Conservation (phyloP, 2,797 vertebrate species). For the Graptemys geographica region DNA sequence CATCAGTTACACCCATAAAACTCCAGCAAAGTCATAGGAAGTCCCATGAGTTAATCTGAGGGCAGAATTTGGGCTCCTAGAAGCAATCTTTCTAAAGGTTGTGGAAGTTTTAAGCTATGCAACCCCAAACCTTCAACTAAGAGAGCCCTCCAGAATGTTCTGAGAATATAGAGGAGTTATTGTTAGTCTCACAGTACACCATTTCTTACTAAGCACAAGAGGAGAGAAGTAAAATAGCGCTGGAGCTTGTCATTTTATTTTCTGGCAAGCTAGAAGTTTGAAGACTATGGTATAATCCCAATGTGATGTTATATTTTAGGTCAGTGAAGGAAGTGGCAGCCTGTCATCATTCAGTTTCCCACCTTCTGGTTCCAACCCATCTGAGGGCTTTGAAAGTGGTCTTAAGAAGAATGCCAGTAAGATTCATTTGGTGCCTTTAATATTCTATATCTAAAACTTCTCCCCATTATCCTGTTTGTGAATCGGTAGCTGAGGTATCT, state of each 20-base stretch:
- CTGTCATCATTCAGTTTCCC: constrained; percentile 80
- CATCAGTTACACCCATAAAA: not conserved
- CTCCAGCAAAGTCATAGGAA: not conserved
- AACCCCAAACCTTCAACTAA: not conserved
- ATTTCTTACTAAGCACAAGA: not conserved
- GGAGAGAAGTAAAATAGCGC: not conserved
- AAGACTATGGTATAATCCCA: constrained; percentile 23
- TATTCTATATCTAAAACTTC: not conserved
- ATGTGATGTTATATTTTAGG: constrained; percentile 59
- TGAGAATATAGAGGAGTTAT: not conserved
- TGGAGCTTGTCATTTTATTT: not conserved
- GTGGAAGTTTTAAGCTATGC: not conserved
- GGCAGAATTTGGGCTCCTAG: not conserved
- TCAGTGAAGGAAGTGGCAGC: constrained; percentile 83
- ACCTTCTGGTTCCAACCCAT: constrained; percentile 76
- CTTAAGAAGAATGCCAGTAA: constrained; percentile 85
- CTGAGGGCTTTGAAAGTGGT: constrained; percentile 81
- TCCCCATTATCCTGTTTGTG: not conserved
- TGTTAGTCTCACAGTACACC: not conserved
- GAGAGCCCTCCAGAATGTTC: not conserved
- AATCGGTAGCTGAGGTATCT: not conserved
- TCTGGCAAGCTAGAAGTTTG: not conserved
- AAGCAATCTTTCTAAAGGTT: not conserved
- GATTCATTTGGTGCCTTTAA: constrained; percentile 47
- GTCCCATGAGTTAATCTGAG: not conserved